phyloP scores from a whole-genome alignment of 2,113 vertebrate species.

The Cromileptes altivelis region DNA sequence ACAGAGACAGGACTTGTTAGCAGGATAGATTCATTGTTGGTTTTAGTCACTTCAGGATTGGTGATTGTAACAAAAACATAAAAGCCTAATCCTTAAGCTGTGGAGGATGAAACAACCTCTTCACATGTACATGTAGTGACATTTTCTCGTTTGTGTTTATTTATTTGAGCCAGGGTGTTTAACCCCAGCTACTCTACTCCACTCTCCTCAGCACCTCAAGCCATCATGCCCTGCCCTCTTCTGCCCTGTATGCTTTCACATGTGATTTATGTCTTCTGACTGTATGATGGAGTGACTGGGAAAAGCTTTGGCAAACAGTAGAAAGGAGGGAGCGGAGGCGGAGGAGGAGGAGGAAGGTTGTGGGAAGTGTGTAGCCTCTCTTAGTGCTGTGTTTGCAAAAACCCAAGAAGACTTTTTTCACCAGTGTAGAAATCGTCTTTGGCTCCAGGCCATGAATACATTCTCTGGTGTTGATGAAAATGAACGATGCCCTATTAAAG shows the following conservation, averaged over 20 bases:
- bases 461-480: conserved; percentile 29
- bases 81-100: not conserved
- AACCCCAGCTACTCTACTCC: not conserved
- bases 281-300: conserved; percentile 50
- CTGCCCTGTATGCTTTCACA: conserved; percentile 21
- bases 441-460: conserved; percentile 31
- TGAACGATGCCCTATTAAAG: conserved; percentile 49
- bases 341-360: conserved; percentile 7
- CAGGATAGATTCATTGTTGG: not conserved
- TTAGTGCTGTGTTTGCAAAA: conserved; percentile 52
- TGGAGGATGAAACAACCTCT: not conserved
- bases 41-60: not conserved
- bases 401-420: not conserved
- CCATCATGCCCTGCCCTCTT: not conserved
- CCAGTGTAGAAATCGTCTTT: conserved; percentile 21
- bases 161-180: not conserved
- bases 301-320: conserved; percentile 48
- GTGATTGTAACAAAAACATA: not conserved
- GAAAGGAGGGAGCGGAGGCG: conserved; percentile 4
- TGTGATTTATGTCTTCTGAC: conserved; percentile 52
- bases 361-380: conserved; percentile 19
- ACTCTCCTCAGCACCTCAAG: conserved; percentile 4
- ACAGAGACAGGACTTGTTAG: not conserved
- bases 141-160: not conserved
- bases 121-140: not conserved